Evolutionary conservation across 2,797 vertebrate genomes (phyloP), one percentile per base, ranked within the genome.

Genomic region (Mormyrus proboscirostris): DNA sequence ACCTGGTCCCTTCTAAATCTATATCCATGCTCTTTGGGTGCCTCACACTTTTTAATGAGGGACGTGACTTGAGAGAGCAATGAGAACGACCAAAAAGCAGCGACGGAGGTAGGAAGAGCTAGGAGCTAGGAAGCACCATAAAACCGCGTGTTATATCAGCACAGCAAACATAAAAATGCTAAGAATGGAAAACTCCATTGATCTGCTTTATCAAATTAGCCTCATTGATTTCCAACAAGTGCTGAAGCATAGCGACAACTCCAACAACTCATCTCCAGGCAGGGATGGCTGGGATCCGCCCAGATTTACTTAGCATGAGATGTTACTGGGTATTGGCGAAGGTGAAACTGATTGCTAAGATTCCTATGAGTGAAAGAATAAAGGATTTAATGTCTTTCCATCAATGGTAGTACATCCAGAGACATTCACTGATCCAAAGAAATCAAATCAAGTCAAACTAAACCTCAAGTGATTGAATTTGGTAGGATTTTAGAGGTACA

Each of bases 121-220:
- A 49, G 3, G 19, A 22, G 82, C 51, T 19, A 41, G 22, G 55
- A 82, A 90, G 47, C 41, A n/a, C 55, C 57, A n/a, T 88, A 53
- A 55, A 69, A 65, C 50, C 22, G 29, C 86, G 59, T 22, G 50
- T 57, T 69, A 82, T 65, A 84, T 90, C 49, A 53, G 47, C 47
- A 76, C 16, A 86, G 57, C 79, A 90, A 90, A 88, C 55, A 90
- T 49, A 83, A 87, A 51, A 14, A 87, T 79, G 55, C 12, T 57
- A 49, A 0, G 10, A 50, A 29, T 53, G 73, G 89, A 88, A 86
- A 83, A 85, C 5, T 7, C 51, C 79, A 90, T 90, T 57, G 89
- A 90, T 90, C 79, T 57, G 22, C 12, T 55, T 85, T 90, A 90
- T 44, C 87, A 69, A 85, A 88, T 85, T 88, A 69, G 87, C 53